Base-by-base conservation (phyloP, 2,888 invertebrate species). In the Beris morrisii region DNA sequence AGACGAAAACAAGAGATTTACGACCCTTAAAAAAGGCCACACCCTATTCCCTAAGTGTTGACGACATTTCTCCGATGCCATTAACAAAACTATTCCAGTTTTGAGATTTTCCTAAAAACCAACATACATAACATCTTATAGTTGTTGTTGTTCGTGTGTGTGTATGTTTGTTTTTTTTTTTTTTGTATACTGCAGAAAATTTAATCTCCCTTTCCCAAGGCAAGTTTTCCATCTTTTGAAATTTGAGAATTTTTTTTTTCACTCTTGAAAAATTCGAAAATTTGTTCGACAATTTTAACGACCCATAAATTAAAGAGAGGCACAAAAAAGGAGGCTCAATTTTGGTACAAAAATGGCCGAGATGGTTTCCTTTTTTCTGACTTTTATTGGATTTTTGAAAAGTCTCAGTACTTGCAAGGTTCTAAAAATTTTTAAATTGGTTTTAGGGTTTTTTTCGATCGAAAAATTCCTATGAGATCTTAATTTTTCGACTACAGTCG, bases 1-100 rank as follows among this genome's bases (percentile, higher is more conserved):
- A 48, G 32, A 28, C 22, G 22, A 55, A n/a, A 55, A 7, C 4
- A 4, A 55, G 4, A 38, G 30, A 55, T 32, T 38, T 38, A 31
- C 31, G 38, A 55, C 38, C 55, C 38, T 55, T 55, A 28, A 55
- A 32, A 55, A 32, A 32, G 15, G 30, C 55, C 55, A 32, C 32
- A 55, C 55, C 31, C 32, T 32, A 32, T n/a, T 30, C 13, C 48
- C 13, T 55, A 12, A n/a, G 31, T 55, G 12, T n/a, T n/a, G 9
- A 52, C 52, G 52, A 4, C 52, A 52, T 52, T 52, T 52, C 28
- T 52, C 52, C 22, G 22, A 22, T 28, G 11, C 11, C 28, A 12
- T 52, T 22, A 38, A 7, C 7, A 38, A 9, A 38, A 38, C 5
- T 38, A 38, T 38, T 38, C 38, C 5, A 38, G 38, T 38, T 38